Conservation (phyloP, 1,140 invertebrate genomes). For the Hyphantria cunea region DNA sequence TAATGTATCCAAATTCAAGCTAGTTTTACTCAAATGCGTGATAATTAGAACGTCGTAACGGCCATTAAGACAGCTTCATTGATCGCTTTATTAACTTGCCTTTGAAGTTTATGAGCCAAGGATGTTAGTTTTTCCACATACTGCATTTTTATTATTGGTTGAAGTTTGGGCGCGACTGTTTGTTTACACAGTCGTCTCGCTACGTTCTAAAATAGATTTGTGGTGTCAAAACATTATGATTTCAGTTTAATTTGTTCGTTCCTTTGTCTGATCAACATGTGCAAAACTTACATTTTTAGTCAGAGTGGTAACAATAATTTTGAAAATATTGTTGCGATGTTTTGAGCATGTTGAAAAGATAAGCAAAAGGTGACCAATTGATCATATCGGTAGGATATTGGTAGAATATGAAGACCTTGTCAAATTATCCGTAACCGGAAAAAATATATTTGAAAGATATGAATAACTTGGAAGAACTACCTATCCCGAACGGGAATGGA, state of each 20-base stretch:
- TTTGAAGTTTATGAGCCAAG: conserved; percentile 74
- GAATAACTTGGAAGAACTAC: no score
- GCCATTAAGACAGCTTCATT: conserved; percentile 56
- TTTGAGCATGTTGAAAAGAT: no score
- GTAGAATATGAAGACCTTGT: no score
- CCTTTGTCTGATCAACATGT: conserved; percentile 17
- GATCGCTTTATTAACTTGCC: conserved; percentile 67
- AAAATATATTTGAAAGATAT: no score
- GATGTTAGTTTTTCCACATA: conserved; percentile 81
- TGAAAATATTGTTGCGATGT: no score
- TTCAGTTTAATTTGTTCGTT: conserved; percentile 58
- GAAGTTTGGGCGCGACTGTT: conserved; percentile 74
- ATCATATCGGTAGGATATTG: no score
- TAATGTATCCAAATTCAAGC: conserved; percentile 32
- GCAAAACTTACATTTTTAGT: conserved; percentile 7
- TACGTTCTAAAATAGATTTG: conserved; percentile 73
- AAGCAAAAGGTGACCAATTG: no score
- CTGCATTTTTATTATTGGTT: conserved; percentile 79
- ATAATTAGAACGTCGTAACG: conserved; percentile 56
- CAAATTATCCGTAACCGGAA: no score
- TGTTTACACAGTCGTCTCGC: conserved; percentile 71
- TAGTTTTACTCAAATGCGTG: conserved; percentile 37
- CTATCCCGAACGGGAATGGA: no score
- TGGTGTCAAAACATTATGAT: conserved; percentile 76
- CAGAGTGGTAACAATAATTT: no score